Percentiles rank a stretch among this genome's conserved stretches.
Conservation (phyloP, 2,113 vertebrate genomes). For the Pseudorasbora parva region DNA sequence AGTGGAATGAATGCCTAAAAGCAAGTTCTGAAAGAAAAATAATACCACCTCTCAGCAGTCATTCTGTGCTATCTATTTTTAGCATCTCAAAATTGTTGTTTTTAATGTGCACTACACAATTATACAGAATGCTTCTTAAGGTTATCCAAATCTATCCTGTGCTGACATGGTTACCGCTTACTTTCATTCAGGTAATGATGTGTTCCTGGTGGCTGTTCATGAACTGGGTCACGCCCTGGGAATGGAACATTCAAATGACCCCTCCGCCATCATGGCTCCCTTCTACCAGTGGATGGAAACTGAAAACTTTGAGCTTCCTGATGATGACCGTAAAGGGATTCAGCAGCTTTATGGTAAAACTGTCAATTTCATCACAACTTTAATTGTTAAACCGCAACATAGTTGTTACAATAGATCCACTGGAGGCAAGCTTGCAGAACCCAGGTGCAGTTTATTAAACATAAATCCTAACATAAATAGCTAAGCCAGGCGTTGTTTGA, state of each 20-base stretch:
- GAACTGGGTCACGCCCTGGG: constrained; percentile 90
- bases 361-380: background rate
- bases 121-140: background rate
- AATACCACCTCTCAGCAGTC: background rate
- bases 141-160: background rate
- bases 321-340: constrained; percentile 85
- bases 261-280: constrained; percentile 91
- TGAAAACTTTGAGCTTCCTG: constrained; percentile 84
- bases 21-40: background rate
- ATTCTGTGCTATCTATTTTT: background rate
- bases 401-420: no score
- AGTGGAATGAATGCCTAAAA: background rate
- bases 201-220: constrained; percentile 90
- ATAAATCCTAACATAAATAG: no score
- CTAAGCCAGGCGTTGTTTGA: no score
- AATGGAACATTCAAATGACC: constrained; percentile 89
- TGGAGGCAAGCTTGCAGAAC: no score
- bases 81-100: background rate
- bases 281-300: constrained; percentile 97
- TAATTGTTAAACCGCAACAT: constrained; percentile 8
- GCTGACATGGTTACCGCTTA: constrained; percentile 14
- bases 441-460: no score
- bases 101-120: background rate
- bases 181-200: constrained; percentile 80
- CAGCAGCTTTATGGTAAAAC: constrained; percentile 85